Evolutionary conservation across 1,140 invertebrate species (phyloP).

Genomic region (Phocides pigmalion): DNA sequence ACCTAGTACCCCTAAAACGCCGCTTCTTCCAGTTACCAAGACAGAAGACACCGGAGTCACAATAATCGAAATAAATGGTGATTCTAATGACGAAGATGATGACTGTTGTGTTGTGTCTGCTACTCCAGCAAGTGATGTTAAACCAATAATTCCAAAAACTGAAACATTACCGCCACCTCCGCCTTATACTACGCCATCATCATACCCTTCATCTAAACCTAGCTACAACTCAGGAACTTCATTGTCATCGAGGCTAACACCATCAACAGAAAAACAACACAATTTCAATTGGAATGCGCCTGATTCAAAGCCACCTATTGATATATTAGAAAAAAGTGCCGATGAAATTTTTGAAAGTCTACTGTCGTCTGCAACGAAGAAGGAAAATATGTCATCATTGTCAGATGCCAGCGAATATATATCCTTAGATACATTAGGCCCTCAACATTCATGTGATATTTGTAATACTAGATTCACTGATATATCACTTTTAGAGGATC

Average conservation of each 20-base stretch:
- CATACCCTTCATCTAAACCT: slow-evolving; percentile 49
- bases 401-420: slow-evolving; percentile 77
- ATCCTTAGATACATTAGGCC: slow-evolving; percentile 77
- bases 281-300: slow-evolving; percentile 77
- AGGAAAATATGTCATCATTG: slow-evolving; percentile 61
- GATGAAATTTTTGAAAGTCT: slow-evolving; percentile 78
- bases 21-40: slow-evolving; percentile 63
- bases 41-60: slow-evolving; percentile 58
- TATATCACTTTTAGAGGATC: slow-evolving; percentile 71
- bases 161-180: slow-evolving; percentile 53
- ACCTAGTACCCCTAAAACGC: slow-evolving; percentile 22
- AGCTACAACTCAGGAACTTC: slow-evolving; percentile 46
- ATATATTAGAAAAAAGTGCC: slow-evolving; percentile 72
- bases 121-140: slow-evolving; percentile 70
- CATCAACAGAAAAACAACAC: slow-evolving; percentile 70
- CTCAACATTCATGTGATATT: slow-evolving; percentile 78
- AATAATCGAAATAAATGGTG: slow-evolving; percentile 77
- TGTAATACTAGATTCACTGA: slow-evolving; percentile 79
- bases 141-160: slow-evolving; percentile 62
- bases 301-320: slow-evolving; percentile 69
- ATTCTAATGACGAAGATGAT: slow-evolving; percentile 78
- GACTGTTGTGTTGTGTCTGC: slow-evolving; percentile 78
- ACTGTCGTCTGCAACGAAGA: slow-evolving; percentile 63
- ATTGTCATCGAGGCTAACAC: slow-evolving; percentile 46
- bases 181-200: slow-evolving; percentile 44